A percentile compares a stretch with the other conserved stretches of the same genome.
Conservation (phyloP, 2,113 vertebrate genomes). For the Chunga burmeisteri region DNA sequence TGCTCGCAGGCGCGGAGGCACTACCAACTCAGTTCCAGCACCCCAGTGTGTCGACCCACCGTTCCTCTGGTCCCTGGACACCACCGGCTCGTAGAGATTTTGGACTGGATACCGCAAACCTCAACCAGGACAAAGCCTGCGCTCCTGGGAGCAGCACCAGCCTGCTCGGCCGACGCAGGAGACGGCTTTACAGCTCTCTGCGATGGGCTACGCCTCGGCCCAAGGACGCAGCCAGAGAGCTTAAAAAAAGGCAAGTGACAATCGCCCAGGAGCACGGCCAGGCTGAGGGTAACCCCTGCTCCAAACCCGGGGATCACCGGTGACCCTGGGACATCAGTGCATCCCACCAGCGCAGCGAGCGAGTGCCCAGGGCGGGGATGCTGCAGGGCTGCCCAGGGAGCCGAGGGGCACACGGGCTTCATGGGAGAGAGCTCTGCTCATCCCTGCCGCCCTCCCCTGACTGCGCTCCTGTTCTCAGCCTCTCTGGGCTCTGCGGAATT, state of each 20-base stretch:
- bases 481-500: neutral
- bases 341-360: rapidly evolving
- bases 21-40: neutral
- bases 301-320: neutral
- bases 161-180: neutral
- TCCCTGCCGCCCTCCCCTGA: neutral
- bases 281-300: neutral
- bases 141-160: neutral
- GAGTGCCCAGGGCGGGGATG: neutral
- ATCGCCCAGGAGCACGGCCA: neutral
- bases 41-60: rapidly evolving
- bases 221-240: neutral
- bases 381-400: neutral
- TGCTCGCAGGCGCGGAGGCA: rapidly evolving
- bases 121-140: neutral
- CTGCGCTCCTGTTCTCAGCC: neutral
- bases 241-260: neutral
- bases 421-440: neutral
- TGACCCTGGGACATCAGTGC: neutral
- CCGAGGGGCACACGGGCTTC: neutral
- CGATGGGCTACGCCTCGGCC: neutral
- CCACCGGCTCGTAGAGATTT: neutral
- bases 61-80: neutral
- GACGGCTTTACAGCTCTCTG: neutral
- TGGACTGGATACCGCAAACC: neutral